These are phyloP conservation scores for Holcopasites calliopsidis DNA, from an alignment of 1,140 invertebrate species.

Conservation along the genomic window DNA sequence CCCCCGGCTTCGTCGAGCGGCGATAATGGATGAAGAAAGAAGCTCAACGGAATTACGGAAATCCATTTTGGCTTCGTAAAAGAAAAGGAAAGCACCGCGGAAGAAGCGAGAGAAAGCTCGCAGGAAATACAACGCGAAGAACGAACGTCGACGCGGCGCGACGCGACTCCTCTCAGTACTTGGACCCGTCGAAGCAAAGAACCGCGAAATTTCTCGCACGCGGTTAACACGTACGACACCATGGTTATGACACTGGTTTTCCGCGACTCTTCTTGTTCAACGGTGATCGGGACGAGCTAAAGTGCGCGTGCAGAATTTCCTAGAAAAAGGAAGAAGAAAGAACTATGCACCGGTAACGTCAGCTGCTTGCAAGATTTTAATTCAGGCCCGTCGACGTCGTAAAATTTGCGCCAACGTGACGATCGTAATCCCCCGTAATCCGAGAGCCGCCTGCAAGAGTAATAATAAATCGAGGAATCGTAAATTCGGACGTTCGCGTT, in stretches of 20 bases:
- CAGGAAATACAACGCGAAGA: too few species aligned
- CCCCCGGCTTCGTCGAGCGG: constrained; percentile 7
- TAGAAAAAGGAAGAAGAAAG: too few species aligned
- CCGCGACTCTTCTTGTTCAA: neutral
- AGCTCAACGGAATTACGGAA: constrained; percentile 9
- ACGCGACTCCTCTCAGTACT: neutral
- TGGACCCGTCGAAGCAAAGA: neutral
- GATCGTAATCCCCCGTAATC: neutral
- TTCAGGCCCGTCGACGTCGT: neutral
- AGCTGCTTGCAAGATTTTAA: constrained; percentile 10
- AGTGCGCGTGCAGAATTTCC: constrained; percentile 2
- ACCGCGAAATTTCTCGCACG: neutral
- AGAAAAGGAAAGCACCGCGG: neutral
- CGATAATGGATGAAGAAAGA: constrained; percentile 24
- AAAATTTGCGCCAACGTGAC: constrained; percentile 12
- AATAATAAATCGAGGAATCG: constrained; percentile 10
- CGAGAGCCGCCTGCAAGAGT: neutral
- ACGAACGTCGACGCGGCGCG: neutral
- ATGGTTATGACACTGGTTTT: neutral
- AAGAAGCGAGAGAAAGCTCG: neutral
- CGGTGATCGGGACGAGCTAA: neutral
- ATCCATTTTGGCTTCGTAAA: neutral
- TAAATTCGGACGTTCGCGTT: neutral
- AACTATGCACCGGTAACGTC: neutral
- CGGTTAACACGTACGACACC: too few species aligned